phyloP scores from a whole-genome alignment of 2,113 vertebrate species.

The Crotalus tigris region DNA sequence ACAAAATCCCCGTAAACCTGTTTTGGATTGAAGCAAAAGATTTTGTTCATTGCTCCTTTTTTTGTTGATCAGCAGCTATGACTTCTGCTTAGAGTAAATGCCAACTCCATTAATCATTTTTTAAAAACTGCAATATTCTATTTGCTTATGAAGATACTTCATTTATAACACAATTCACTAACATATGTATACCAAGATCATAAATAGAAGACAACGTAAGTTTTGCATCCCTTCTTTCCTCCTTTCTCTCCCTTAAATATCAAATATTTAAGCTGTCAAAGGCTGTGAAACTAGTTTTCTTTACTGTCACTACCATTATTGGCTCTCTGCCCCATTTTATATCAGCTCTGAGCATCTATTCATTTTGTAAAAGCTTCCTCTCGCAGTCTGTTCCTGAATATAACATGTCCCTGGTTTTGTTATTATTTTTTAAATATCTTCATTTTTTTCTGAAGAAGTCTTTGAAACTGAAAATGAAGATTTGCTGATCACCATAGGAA shows the following conservation, averaged over 20 bases:
- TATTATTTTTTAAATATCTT: not conserved
- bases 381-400: not conserved
- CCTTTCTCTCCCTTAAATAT: not conserved
- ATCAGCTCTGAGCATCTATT: not conserved
- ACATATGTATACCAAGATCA: not conserved
- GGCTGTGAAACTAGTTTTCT: not conserved
- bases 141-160: not conserved
- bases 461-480: not conserved
- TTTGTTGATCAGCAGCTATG: not conserved
- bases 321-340: not conserved
- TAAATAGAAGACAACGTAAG: not conserved
- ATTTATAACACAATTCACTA: not conserved
- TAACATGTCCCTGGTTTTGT: not conserved
- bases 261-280: not conserved
- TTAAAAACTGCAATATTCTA: not conserved
- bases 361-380: not conserved
- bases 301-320: not conserved
- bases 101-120: not conserved
- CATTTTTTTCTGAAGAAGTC: not conserved
- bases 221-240: not conserved
- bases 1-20: not conserved
- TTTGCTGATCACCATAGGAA: not conserved
- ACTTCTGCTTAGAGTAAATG: not conserved
- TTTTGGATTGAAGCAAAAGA: not conserved
- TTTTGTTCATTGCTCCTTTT: not conserved